Percentiles rank a stretch among this genome's conserved stretches.
These are phyloP conservation scores for Gymnocypris eckloni DNA, from an alignment of 2,797 vertebrate genomes.

Conservation along the genomic window DNA sequence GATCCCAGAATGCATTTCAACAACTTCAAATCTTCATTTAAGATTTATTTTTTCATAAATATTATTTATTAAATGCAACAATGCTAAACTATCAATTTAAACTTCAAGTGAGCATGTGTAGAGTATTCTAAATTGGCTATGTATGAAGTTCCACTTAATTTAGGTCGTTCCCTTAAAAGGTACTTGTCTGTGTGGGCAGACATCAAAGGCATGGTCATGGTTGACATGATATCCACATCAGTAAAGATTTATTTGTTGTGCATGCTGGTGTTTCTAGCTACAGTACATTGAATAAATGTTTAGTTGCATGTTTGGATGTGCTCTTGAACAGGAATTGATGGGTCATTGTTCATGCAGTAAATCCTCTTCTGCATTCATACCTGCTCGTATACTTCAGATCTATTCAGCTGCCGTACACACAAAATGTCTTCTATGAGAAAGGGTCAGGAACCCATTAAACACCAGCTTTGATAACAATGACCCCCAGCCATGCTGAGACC, in stretches of 20 bases:
- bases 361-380: slow-evolving; percentile 57
- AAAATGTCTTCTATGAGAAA: slow-evolving; percentile 62
- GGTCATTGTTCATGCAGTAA: slow-evolving; percentile 55
- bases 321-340: slow-evolving; percentile 56
- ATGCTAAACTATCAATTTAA: not conserved
- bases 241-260: not conserved
- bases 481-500: too few relatives aligned
- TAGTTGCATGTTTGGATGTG: slow-evolving; percentile 36
- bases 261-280: slow-evolving; percentile 11
- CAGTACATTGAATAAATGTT: slow-evolving; percentile 24
- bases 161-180: not conserved
- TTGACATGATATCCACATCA: slow-evolving; percentile 7
- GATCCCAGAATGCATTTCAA: not conserved
- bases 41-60: not conserved
- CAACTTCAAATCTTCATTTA: not conserved
- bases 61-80: not conserved
- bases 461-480: too few relatives aligned
- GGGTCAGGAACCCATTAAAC: slow-evolving; percentile 64
- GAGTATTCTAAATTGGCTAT: not conserved
- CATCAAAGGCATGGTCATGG: not conserved
- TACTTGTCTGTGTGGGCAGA: not conserved
- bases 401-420: slow-evolving; percentile 35
- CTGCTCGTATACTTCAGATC: slow-evolving; percentile 61
- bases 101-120: not conserved
- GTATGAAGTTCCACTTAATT: not conserved